phyloP scores from a whole-genome alignment of 2,888 invertebrate species.

The Chrysolina americana region DNA sequence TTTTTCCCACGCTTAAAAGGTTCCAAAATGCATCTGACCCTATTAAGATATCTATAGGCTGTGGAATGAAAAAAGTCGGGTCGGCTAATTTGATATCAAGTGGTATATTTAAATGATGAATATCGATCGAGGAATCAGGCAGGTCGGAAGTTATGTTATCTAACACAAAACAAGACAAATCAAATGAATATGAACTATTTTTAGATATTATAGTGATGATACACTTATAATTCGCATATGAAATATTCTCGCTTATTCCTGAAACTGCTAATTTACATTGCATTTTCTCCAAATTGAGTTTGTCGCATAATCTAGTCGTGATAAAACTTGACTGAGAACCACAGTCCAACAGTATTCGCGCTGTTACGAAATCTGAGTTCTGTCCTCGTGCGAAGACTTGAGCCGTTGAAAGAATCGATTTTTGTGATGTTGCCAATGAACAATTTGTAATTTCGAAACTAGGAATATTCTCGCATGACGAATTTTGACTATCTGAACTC shows the following conservation, averaged over 20 bases:
- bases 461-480: no score
- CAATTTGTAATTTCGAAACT: no score
- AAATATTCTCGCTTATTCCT: constrained; percentile 12
- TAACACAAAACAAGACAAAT: constrained; percentile 39
- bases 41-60: constrained; percentile 6
- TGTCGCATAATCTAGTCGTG: constrained; percentile 37
- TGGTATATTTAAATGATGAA: constrained; percentile 24
- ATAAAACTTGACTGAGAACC: constrained; percentile 43
- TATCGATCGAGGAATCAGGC: no score
- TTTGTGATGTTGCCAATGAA: no score
- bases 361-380: background rate
- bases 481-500: no score
- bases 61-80: background rate
- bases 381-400: no score
- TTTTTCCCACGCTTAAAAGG: no score
- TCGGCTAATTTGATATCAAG: constrained; percentile 18
- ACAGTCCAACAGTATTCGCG: constrained; percentile 30
- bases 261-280: constrained; percentile 29
- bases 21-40: background rate
- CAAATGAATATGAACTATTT: constrained; percentile 10
- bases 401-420: no score
- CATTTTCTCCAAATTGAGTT: constrained; percentile 31
- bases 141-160: constrained; percentile 44
- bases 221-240: constrained; percentile 33
- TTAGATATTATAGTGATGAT: constrained; percentile 23